These are phyloP conservation scores for Coregonus sp. DNA, from an alignment of 2,797 vertebrate species.

Conservation along the genomic window DNA sequence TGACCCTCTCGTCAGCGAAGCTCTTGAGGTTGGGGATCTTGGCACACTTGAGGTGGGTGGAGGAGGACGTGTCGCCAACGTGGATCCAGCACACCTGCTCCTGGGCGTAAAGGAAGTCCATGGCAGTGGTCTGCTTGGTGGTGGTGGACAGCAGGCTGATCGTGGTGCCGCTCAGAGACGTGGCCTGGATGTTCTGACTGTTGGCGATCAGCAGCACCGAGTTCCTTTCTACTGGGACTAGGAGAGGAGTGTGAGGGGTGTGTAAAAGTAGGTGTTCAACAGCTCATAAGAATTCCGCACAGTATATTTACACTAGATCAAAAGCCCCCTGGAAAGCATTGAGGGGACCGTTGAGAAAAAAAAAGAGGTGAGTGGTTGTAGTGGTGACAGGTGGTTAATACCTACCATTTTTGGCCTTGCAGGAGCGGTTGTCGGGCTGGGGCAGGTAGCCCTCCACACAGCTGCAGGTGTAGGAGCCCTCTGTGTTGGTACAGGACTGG, in stretches of 20 bases:
- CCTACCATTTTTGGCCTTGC: slow-evolving; percentile 96
- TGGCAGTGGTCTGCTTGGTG: slow-evolving; percentile 94
- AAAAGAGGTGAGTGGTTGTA: neutral
- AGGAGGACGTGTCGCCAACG: slow-evolving; percentile 84
- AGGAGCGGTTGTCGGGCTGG: slow-evolving; percentile 95
- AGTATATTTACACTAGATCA: neutral
- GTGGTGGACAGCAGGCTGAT: slow-evolving; percentile 88
- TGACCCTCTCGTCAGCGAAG: slow-evolving; percentile 87
- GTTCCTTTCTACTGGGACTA: slow-evolving; percentile 93
- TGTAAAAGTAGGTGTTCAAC: neutral
- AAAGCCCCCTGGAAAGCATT: neutral
- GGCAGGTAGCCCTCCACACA: slow-evolving; percentile 96
- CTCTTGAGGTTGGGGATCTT: slow-evolving; percentile 92
- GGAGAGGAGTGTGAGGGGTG: slow-evolving; percentile 12
- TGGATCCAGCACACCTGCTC: slow-evolving; percentile 97
- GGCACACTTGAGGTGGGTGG: slow-evolving; percentile 91
- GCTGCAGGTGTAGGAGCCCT: slow-evolving; percentile 89
- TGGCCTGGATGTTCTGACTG: slow-evolving; percentile 95
- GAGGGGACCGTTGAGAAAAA: too few species aligned
- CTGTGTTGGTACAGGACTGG: slow-evolving; percentile 90
- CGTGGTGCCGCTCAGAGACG: slow-evolving; percentile 84
- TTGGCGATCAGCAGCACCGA: slow-evolving; percentile 93
- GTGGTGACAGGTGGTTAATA: neutral
- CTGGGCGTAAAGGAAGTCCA: slow-evolving; percentile 93
- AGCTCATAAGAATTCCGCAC: neutral